Evolutionary conservation across 1,140 invertebrate genomes (phyloP).

Genomic region (Pachyrhynchus sulphureomaculatus): DNA sequence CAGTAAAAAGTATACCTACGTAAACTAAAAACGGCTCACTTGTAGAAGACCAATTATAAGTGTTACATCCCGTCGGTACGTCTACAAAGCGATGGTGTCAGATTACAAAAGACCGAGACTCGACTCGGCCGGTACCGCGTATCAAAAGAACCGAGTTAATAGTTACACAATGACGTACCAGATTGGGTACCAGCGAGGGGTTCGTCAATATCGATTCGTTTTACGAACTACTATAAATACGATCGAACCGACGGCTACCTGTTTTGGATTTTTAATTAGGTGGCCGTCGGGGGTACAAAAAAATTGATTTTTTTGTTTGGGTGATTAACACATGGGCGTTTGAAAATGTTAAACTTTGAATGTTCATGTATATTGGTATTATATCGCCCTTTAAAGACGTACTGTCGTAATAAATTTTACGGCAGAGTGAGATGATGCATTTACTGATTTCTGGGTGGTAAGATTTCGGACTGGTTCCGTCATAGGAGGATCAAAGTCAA

Average conservation of each 20-base stretch:
- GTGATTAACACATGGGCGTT: not conserved
- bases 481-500: no score
- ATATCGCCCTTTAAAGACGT: no score
- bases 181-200: constrained; percentile 30
- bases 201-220: constrained; percentile 19
- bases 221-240: not conserved
- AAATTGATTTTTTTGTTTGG: constrained; percentile 16
- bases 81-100: constrained; percentile 18
- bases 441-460: no score
- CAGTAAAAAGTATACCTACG: no score
- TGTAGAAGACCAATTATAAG: no score
- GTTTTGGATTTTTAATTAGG: constrained; percentile 23
- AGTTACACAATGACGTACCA: constrained; percentile 26
- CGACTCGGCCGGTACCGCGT: constrained; percentile 8
- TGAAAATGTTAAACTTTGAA: no score
- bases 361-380: no score
- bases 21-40: no score
- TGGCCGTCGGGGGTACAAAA: not conserved
- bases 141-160: constrained; percentile 25
- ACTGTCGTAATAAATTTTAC: no score
- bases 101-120: constrained; percentile 12
- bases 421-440: no score
- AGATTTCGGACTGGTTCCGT: no score
- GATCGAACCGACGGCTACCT: constrained; percentile 18
- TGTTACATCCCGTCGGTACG: not conserved